Evolutionary conservation across 2,113 vertebrate genomes (phyloP).

Genomic region (Charadrius vociferus): DNA sequence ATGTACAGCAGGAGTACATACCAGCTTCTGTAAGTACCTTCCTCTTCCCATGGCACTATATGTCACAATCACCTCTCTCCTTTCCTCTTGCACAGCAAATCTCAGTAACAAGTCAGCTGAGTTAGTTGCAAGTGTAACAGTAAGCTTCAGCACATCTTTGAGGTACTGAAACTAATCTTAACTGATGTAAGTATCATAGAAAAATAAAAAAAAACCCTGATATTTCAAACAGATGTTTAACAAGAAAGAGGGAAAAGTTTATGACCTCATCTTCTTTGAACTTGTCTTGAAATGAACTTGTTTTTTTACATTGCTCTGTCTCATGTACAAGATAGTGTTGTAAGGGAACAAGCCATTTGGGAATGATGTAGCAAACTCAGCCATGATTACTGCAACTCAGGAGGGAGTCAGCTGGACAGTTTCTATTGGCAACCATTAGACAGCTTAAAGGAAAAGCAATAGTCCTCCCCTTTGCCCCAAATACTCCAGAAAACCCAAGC

Average conservation of each 20-base stretch:
- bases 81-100: neutral
- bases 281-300: neutral
- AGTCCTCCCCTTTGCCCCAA: neutral
- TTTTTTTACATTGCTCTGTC: neutral
- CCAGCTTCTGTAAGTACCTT: neutral
- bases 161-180: neutral
- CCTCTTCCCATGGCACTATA: neutral
- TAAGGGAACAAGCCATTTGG: neutral
- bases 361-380: neutral
- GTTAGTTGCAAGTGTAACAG: neutral
- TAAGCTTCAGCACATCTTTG: neutral
- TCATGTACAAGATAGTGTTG: neutral
- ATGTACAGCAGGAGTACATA: neutral
- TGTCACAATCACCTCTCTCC: neutral
- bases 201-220: neutral
- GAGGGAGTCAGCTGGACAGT: neutral
- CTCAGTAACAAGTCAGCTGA: neutral
- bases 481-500: neutral
- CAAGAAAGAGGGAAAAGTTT: neutral
- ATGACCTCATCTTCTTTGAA: neutral
- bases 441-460: neutral
- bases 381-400: neutral
- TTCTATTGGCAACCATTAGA: neutral
- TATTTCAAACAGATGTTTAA: neutral
- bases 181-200: neutral